These are phyloP conservation scores for Pteropus rufus DNA, from an alignment of 2,797 vertebrate species.

Conservation along the genomic window DNA sequence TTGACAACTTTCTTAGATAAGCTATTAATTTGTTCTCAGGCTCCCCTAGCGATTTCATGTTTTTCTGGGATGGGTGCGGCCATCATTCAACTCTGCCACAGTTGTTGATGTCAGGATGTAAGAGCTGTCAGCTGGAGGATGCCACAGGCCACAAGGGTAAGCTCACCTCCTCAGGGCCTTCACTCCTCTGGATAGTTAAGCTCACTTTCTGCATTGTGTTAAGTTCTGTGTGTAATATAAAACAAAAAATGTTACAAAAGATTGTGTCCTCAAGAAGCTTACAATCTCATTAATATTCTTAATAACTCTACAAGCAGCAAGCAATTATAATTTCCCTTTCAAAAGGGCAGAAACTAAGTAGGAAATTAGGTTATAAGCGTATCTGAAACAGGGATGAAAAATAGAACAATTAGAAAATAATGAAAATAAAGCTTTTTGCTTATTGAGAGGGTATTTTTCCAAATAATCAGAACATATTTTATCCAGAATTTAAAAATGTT, in stretches of 20 bases:
- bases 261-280: not conserved
- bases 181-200: not conserved
- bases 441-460: not conserved
- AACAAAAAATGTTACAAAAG: not conserved
- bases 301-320: not conserved
- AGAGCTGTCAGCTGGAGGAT: not conserved
- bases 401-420: not conserved
- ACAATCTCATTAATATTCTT: not conserved
- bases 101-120: not conserved
- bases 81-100: constrained; percentile 47
- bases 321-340: not conserved
- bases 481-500: not conserved
- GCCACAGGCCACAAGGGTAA: not conserved
- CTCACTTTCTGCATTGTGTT: not conserved
- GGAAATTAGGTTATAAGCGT: not conserved
- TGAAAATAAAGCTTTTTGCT: not conserved
- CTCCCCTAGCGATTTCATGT: not conserved
- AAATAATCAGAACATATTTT: not conserved
- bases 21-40: not conserved
- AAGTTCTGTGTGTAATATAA: not conserved
- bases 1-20: constrained; percentile 47
- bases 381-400: not conserved
- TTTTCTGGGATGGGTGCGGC: constrained; percentile 11
- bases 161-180: not conserved
- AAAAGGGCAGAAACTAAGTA: not conserved